Base-by-base conservation (phyloP, 1,140 invertebrate species). In the Wasmannia auropunctata region DNA sequence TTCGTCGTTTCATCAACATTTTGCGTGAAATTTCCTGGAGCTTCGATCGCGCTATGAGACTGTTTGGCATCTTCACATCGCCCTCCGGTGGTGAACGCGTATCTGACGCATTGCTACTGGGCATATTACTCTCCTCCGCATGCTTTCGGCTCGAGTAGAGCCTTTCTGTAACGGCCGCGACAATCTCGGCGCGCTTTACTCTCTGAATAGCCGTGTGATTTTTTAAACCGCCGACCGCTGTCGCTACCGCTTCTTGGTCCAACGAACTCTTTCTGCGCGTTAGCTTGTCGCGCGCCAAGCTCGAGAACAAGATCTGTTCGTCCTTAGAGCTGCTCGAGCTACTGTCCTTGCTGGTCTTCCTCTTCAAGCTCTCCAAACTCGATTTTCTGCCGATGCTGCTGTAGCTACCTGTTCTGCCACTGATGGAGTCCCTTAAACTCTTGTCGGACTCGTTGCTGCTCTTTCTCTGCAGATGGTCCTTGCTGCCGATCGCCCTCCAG, bases 101-200 rank as follows among this genome's bases (percentile, higher is more conserved):
- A 31, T 11, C 92, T 76, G 88, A 95, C 93, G 37, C 93, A 67
- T 93, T 95, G 34, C 14, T 70, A 63, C 34, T 76, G 11, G 93
- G 92, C 69, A 94, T 93, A 19, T 94, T 94, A 25, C 90, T 93
- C 43, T 95, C 95, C 80, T 97, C 96, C 79, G 95, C 95, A 67
- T 95, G 96, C 91, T 96, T 97, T 40, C 96, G 94, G 86, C 96
- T 96, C 0, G 96, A 95, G 91, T 97, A 97, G n/a, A 97, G 92
- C 85, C 97, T 94, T 89, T 96, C 96, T 0, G 97, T 97, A 2
- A 97, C 97, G 0, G 96, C 96, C 14, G 96, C 96, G 19, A 97
- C 96, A 60, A 97, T 97, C 92, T 97, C 96, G 6, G 96, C 96
- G 89, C 96, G 93, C 81, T 96, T 92, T 6, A 85, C 88, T 0